phyloP scores from a whole-genome alignment of 2,888 invertebrate genomes.

The Habroteleia sp. region DNA sequence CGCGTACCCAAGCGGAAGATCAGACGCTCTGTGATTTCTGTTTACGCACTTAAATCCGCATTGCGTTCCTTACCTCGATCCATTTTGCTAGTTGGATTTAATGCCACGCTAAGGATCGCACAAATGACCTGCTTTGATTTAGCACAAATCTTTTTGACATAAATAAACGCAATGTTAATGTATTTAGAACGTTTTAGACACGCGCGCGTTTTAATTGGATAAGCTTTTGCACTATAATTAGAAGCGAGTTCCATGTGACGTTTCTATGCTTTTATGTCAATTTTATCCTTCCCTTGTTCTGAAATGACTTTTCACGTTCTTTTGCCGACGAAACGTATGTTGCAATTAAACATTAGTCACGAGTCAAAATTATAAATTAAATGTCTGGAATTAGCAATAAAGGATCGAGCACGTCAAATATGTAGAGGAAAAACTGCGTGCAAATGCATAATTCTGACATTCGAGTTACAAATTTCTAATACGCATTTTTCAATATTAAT shows the following conservation, averaged over 20 bases:
- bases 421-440: too few species aligned
- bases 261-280: slow-evolving; percentile 4
- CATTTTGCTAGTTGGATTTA: slow-evolving; percentile 26
- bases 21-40: slow-evolving; percentile 34
- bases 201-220: slow-evolving; percentile 32
- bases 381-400: too few species aligned
- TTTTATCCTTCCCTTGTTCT: too few species aligned
- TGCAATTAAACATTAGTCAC: too few species aligned
- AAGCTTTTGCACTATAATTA: slow-evolving; percentile 12
- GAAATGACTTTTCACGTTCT: too few species aligned
- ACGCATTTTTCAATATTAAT: too few species aligned
- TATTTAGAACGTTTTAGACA: slow-evolving; percentile 32
- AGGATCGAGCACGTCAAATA: too few species aligned
- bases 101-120: slow-evolving; percentile 15
- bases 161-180: slow-evolving; percentile 13
- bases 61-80: slow-evolving; percentile 26
- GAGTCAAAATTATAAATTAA: too few species aligned
- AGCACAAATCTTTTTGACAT: slow-evolving; percentile 13
- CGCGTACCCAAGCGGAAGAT: slow-evolving; percentile 38
- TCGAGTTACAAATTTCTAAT: too few species aligned
- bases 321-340: too few species aligned
- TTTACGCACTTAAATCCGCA: slow-evolving; percentile 21
- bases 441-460: too few species aligned
- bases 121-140: slow-evolving; percentile 28
- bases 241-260: slow-evolving; percentile 8